Evolutionary conservation across 2,888 invertebrate genomes (phyloP), one percentile per base, ranked within the genome.

Genomic region (Chrysodeixis includens): DNA sequence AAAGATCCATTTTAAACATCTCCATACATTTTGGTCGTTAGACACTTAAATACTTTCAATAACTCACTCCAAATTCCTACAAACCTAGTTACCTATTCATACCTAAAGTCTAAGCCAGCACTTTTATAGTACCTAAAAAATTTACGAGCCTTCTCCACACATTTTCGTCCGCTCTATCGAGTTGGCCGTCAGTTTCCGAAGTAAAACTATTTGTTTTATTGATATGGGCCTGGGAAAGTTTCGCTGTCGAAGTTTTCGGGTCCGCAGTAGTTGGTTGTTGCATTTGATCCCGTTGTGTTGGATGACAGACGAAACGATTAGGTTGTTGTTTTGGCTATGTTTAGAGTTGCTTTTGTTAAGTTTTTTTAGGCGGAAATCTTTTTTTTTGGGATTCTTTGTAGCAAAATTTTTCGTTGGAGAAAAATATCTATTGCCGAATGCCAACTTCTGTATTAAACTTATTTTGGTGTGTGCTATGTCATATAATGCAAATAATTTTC

Each of bases 151-250:
- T 20, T 22, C 51, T 1, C 14, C 12, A 32, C 18, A 4, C 14
- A 14, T 53, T 57, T 30, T 51, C 12, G 8, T 20, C 14, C 1
- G 12, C 14, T 1, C 14, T 49, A 16, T 0, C 32, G 12, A 72
- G 51, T 56, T 52, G 14, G 51, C 32, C 22, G 51, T 14, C 30
- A 22, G 20, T 26, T 30, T 56, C 22, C 12, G 8, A 40, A 58
- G 49, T 52, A 40, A 30, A 77, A 69, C 66, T 69, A 69, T 72
- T 46, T 26, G 49, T 55, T 69, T 72, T 72, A 72, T 75, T 66
- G 63, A 62, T 63, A 66, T 61, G 22, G 22, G 56, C 62, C 12
- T n/a, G 32, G 4, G 10, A 49, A 52, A 63, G 59, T 74, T 73
- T 68, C 1, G 8, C 51, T 8, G 8, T 1, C 46, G 52, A 70